A percentile compares a stretch with the other conserved stretches of the same genome.
Evolutionary conservation across 30 jellyfish, hydroid and myxozoan genomes (phyloP).

Genomic region (Hydractinia echinata): DNA sequence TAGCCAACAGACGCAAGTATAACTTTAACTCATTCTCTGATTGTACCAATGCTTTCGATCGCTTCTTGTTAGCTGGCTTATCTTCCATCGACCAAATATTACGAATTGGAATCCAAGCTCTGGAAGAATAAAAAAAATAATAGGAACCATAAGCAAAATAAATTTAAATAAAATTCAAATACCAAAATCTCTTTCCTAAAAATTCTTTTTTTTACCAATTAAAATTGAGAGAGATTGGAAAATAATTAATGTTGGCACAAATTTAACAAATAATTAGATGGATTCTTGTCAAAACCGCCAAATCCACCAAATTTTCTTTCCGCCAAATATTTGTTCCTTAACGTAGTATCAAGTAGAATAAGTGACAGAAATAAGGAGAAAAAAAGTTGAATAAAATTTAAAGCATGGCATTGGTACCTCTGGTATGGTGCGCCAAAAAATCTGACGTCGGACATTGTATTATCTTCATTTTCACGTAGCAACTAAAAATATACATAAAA

Average conservation of each 20-base stretch:
- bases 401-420: slow-evolving; percentile 36
- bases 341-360: no score
- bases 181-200: no score
- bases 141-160: background rate
- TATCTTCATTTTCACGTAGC: slow-evolving; percentile 77
- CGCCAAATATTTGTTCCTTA: no score
- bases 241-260: no score
- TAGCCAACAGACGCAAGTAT: slow-evolving; percentile 59
- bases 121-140: background rate
- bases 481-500: slow-evolving; percentile 33
- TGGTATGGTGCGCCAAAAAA: slow-evolving; percentile 94
- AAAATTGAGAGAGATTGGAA: no score
- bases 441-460: slow-evolving; percentile 69
- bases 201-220: no score
- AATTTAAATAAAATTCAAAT: background rate
- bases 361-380: no score
- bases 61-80: slow-evolving; percentile 84
- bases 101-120: slow-evolving; percentile 94
- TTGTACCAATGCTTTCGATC: slow-evolving; percentile 77
- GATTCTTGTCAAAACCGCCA: no score
- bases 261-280: no score
- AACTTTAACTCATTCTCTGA: slow-evolving; percentile 72
- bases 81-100: slow-evolving; percentile 58
- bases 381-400: no score
- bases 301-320: no score